Percentiles rank a stretch among this genome's conserved stretches.
Conservation (phyloP, 2,797 vertebrate genomes). For the Sebastes cheni region DNA sequence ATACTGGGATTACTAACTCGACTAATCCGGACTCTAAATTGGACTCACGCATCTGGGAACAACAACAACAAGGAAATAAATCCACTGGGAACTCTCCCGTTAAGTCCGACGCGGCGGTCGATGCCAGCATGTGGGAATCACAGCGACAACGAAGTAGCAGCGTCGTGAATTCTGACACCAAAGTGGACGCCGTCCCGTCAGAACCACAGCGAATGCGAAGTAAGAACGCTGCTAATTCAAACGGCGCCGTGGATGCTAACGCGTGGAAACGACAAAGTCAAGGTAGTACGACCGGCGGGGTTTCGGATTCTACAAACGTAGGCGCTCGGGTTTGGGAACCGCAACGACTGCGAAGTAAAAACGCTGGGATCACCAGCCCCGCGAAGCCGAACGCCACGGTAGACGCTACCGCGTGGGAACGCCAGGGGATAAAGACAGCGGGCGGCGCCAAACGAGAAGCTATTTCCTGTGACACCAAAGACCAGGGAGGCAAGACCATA, state of each 20-base stretch:
- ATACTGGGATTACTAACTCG: no score
- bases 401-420: not conserved
- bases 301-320: not conserved
- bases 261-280: not conserved
- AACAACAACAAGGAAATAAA: not conserved
- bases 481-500: not conserved
- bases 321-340: not conserved
- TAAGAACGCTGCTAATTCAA: not conserved
- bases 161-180: not conserved
- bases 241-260: not conserved
- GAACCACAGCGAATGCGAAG: not conserved
- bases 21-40: no score
- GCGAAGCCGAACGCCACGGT: not conserved
- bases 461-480: not conserved
- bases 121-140: constrained; percentile 6
- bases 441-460: not conserved
- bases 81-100: rapidly evolving
- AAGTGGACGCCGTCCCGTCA: not conserved
- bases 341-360: constrained; percentile 27
- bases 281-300: not conserved
- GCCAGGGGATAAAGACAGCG: not conserved
- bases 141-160: constrained; percentile 22
- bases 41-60: no score
- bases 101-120: not conserved
- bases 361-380: not conserved